Evolutionary conservation across 2,113 vertebrate genomes (phyloP).

Genomic region (human (Homo sapiens)): DNA sequence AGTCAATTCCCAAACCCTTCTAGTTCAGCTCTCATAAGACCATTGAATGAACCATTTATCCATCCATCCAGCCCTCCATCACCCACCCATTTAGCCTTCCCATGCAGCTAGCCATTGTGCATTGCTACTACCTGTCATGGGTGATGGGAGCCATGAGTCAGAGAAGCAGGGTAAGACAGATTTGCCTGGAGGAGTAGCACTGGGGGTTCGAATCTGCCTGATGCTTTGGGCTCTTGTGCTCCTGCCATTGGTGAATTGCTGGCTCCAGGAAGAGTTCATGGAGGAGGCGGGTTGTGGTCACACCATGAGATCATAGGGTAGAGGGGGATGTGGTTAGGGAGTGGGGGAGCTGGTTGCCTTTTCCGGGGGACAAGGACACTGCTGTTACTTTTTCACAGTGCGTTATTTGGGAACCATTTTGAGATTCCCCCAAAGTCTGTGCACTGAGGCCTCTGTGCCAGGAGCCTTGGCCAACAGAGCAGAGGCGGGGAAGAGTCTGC

Average conservation of each 20-base stretch:
- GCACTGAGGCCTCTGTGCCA: constrained; percentile 39
- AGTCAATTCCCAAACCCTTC: background rate
- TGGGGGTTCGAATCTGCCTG: background rate
- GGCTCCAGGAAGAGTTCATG: background rate
- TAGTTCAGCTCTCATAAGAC: background rate
- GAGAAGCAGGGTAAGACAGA: background rate
- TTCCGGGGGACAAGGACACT: background rate
- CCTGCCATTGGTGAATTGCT: background rate
- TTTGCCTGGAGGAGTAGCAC: background rate
- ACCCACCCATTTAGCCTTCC: background rate
- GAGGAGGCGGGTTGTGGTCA: background rate
- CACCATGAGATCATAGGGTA: constrained; percentile 51
- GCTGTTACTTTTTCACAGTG: constrained; percentile 37
- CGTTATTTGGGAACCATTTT: constrained; percentile 60
- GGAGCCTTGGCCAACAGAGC: constrained; percentile 32
- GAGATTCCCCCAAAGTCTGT: constrained; percentile 50
- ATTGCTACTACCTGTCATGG: background rate
- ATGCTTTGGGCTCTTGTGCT: background rate
- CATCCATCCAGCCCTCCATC: background rate
- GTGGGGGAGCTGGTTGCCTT: background rate
- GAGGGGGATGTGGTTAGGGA: constrained; percentile 54
- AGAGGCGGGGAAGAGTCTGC: constrained; percentile 44
- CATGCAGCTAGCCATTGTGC: background rate
- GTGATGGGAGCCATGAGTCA: background rate
- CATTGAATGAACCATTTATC: background rate